Conservation (phyloP, 2,113 vertebrate species). For the Athene noctua region DNA sequence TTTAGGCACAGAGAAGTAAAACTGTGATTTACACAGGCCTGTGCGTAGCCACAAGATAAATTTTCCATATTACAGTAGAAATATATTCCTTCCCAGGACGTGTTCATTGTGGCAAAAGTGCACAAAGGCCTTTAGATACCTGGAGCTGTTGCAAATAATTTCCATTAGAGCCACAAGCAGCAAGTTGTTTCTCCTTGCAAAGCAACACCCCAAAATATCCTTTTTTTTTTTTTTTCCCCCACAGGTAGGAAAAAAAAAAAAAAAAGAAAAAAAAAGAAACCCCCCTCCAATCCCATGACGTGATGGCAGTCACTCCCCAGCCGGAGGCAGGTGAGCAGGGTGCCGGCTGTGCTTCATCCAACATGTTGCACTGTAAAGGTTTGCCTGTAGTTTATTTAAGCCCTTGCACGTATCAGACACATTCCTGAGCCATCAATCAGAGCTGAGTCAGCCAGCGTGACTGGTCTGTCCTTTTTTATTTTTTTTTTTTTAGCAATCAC, state of each 20-base stretch:
- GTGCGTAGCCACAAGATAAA: not conserved
- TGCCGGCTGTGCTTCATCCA: not conserved
- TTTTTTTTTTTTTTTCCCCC: not conserved
- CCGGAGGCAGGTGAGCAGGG: not conserved
- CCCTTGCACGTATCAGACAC: constrained; percentile 25
- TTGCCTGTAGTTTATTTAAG: constrained; percentile 9
- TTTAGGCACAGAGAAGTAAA: accelerated
- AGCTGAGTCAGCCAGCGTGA: constrained; percentile 54
- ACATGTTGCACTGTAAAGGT: not conserved
- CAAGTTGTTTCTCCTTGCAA: not conserved
- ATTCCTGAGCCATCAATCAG: constrained; percentile 57
- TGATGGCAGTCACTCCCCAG: not conserved
- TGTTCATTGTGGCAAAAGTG: not conserved
- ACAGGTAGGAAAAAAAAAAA: not conserved
- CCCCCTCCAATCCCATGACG: not conserved
- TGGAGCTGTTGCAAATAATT: not conserved
- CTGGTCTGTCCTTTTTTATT: not conserved
- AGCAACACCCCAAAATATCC: accelerated
- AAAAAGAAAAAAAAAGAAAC: too few species aligned
- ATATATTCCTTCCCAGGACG: accelerated
- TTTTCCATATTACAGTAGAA: not conserved
- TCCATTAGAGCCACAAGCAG: not conserved
- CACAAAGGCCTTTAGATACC: not conserved
- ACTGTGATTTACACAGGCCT: not conserved
- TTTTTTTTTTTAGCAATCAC: constrained; percentile 8